Base-by-base conservation (phyloP, 2,797 vertebrate species). In the Chelon labrosus region DNA sequence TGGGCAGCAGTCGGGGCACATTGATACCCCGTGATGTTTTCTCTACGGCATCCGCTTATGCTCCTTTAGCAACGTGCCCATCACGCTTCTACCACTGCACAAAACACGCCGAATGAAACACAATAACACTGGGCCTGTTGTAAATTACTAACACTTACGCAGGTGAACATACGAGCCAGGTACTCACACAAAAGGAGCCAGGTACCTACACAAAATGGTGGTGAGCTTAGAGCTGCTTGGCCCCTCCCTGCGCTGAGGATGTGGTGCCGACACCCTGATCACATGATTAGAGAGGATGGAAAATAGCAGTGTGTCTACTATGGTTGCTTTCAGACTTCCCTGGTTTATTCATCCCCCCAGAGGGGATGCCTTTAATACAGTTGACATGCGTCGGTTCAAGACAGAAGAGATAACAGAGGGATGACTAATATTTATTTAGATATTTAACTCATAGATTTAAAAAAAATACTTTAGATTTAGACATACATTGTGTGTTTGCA, bases 151-250 rank as follows among this genome's bases (percentile, higher is more conserved):
- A 67, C 77, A 47, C 77, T 67, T 64, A 67, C 72, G 79, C 90
- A 92, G 89, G 91, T 93, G 92, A 93, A 94, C 88, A 93, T 86
- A 93, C 85, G 76, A 91, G 68, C 67, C 86, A 89, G 88, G 88
- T 92, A 92, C 90, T 90, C 87, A 88, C 92, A 94, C 92, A 86
- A 89, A 89, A 83, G 77, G 76, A 91, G 68, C 67, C 86, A 89
- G 88, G 88, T 92, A 92, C 90, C 90, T 85, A 88, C 92, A 94
- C 92, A 95, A 95, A 95, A 95, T 95, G 94, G 94, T 93, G 93
- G 93, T 75, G 71, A 85, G 90, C 83, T 63, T 77, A 63, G 75
- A n/a, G 55, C 81, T 83, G 81, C 77, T 85, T 87, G 67, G 88
- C 90, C 81, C 90, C 92, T 93, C 91, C 91, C 85, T 58, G 72